Percentiles rank a stretch among this genome's conserved stretches.
These are phyloP conservation scores for Vireo altiloquus DNA, from an alignment of 2,113 vertebrate species.

Conservation along the genomic window DNA sequence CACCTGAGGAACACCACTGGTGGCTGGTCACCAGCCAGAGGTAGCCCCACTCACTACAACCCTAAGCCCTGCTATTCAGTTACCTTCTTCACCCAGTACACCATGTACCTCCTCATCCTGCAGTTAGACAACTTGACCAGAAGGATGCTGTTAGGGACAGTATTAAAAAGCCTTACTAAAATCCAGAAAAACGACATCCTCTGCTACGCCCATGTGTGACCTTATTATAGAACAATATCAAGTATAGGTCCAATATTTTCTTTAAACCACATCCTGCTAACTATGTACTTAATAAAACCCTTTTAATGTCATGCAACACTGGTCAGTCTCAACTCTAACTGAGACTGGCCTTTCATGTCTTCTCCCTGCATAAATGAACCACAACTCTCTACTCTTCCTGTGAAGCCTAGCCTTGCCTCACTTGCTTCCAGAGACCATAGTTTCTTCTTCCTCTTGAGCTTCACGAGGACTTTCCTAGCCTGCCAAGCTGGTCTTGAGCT, in stretches of 20 bases:
- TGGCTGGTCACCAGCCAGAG: neutral
- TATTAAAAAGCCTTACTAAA: neutral
- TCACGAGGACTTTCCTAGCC: neutral
- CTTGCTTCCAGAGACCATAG: neutral
- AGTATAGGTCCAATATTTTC: neutral
- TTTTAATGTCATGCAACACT: neutral
- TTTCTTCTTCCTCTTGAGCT: neutral
- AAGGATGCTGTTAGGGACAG: neutral
- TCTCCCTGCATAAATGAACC: neutral
- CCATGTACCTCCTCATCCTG: neutral
- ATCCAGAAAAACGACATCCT: rapidly evolving
- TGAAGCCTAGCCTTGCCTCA: neutral
- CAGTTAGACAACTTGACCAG: neutral
- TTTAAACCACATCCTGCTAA: neutral
- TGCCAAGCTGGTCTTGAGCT: neutral
- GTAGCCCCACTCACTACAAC: neutral
- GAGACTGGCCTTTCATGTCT: neutral
- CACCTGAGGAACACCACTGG: neutral
- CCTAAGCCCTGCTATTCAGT: neutral
- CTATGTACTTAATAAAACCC: neutral
- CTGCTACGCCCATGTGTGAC: neutral
- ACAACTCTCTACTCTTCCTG: neutral
- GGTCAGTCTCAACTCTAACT: neutral
- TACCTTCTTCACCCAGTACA: neutral
- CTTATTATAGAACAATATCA: neutral